Evolutionary conservation across 2,113 vertebrate genomes (phyloP).

Genomic region (Microcebus jonahi): DNA sequence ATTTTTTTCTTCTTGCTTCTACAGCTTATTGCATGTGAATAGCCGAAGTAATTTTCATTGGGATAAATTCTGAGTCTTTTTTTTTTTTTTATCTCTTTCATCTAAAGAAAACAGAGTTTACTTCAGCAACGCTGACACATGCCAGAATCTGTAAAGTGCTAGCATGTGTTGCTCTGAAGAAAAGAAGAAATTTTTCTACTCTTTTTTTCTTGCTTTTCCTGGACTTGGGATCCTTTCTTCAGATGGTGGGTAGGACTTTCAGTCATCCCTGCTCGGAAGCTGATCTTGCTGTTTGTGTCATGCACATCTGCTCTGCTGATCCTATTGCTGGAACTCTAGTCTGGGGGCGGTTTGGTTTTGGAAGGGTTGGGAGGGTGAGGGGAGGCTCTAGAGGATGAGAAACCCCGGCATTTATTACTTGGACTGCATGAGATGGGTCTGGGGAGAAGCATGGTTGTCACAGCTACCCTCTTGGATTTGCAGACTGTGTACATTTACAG

Average conservation of each 20-base stretch:
- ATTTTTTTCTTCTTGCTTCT: slow-evolving; percentile 60
- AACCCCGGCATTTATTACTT: background rate
- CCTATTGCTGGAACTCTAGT: background rate
- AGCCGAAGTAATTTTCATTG: slow-evolving; percentile 59
- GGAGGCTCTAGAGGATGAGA: background rate
- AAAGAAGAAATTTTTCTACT: slow-evolving; percentile 43
- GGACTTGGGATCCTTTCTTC: slow-evolving; percentile 1
- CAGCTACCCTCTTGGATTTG: background rate
- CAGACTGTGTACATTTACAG: background rate
- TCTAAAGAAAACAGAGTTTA: slow-evolving; percentile 73
- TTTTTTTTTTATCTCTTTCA: slow-evolving; percentile 71
- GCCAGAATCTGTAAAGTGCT: slow-evolving; percentile 60
- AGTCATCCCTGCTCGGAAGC: background rate
- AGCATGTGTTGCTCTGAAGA: slow-evolving; percentile 61
- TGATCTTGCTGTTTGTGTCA: background rate
- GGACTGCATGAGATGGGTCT: background rate
- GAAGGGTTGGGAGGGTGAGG: background rate
- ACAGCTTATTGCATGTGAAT: slow-evolving; percentile 56
- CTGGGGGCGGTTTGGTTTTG: background rate
- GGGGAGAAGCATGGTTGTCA: background rate
- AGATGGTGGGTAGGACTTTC: background rate
- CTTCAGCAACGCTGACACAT: slow-evolving; percentile 72
- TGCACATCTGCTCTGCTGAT: background rate
- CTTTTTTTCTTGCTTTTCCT: background rate
- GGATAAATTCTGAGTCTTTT: slow-evolving; percentile 61